Evolutionary conservation across 2,113 vertebrate species (phyloP), one percentile per base, ranked within the genome.

Genomic region (Microcebus griseorufus): DNA sequence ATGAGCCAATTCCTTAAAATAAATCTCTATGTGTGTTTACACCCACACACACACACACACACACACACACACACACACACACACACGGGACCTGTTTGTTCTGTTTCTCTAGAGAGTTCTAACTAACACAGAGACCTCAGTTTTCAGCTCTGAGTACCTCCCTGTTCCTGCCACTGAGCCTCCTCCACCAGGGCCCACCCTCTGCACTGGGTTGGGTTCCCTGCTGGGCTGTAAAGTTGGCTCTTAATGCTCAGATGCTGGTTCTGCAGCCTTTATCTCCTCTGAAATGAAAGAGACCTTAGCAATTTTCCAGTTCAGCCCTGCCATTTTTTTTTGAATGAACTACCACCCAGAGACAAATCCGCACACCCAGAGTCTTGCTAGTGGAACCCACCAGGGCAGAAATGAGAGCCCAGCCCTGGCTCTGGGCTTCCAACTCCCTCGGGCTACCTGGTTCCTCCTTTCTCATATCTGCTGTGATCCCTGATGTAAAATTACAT

Each of bases 371-470:
- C 22, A 18, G 45, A 42, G 25, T 37, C 64, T 60, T 12, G 1
- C 29, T 6, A 7, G n/a, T 0, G 27, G 75, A 72, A 45, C 14
- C 42, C 9, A 0, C 9, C 45, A 10, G 53, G 42, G 75, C 39
- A 62, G 18, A 64, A 25, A 8, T 4, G 23, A n/a, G 62, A 51
- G 2, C 11, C 14, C 2, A 0, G 42, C 29, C 67, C 23, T 29
- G 4, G 58, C 72, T 18, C 88, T 8, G 2, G 4, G 14, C 32
- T 48, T 18, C 18, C 34, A 0, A 17, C 14, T 6, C 0, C 20
- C 27, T 2, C 2, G 0, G 3, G 2, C 5, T 0, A 1, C 27
- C 22, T 27, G 5, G 0, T 0, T 20, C 8, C n/a, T 80, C 22
- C n/a, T 39, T n/a, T 6, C 25, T 16, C 53, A 86, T 12, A 1